Evolutionary conservation across 2,113 vertebrate species (phyloP).

Genomic region (Bubalus kerabau): DNA sequence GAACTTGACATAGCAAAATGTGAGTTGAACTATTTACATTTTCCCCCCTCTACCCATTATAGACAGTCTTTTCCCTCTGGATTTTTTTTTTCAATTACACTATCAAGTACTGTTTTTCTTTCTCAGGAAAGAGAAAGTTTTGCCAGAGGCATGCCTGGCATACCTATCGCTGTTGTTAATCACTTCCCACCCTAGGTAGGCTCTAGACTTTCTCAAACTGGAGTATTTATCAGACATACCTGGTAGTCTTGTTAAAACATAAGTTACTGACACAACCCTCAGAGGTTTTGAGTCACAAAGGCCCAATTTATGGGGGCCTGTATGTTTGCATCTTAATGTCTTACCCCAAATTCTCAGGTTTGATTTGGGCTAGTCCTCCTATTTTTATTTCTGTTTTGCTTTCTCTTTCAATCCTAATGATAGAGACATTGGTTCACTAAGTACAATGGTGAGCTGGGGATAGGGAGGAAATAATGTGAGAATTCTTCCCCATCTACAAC

Average conservation of each 20-base stretch:
- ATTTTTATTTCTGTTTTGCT: background rate
- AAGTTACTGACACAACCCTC: background rate
- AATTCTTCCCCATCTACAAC: background rate
- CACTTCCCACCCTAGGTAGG: background rate
- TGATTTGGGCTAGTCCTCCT: background rate
- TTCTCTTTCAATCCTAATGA: background rate
- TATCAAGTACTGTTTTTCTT: background rate
- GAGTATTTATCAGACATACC: background rate
- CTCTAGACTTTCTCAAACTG: background rate
- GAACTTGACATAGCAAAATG: background rate
- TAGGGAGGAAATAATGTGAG: background rate
- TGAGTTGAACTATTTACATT: background rate
- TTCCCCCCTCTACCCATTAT: fast-evolving
- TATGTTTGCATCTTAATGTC: background rate
- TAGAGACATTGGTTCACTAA: background rate
- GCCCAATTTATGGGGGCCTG: background rate
- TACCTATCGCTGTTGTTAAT: background rate
- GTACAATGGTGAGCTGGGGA: background rate
- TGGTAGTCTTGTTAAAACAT: background rate
- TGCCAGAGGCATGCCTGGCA: background rate
- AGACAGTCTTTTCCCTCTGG: background rate
- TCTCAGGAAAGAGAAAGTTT: background rate
- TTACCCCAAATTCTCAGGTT: background rate
- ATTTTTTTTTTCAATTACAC: background rate
- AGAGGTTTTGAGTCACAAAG: background rate